Evolutionary conservation across 2,888 invertebrate genomes (phyloP).

Genomic region (Digitonthophagus gazella): DNA sequence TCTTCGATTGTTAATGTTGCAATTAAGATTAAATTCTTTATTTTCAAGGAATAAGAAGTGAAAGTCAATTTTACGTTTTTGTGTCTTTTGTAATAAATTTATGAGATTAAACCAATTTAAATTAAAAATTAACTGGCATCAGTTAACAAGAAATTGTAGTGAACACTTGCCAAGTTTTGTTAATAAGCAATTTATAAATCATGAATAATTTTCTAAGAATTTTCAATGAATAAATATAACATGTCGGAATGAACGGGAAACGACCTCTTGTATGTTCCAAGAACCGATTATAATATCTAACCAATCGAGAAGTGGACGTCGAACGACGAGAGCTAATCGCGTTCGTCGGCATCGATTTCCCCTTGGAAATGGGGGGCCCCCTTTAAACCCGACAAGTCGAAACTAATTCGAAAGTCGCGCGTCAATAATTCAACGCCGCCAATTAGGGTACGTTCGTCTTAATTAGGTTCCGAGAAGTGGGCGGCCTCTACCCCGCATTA

Average conservation of each 20-base stretch:
- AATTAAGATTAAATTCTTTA: background rate
- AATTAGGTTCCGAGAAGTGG: constrained; percentile 15
- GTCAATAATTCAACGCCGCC: constrained; percentile 14
- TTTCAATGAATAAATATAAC: background rate
- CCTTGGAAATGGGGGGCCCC: background rate
- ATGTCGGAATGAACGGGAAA: background rate
- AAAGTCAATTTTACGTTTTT: background rate
- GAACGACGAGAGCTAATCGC: background rate
- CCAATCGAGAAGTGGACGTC: background rate
- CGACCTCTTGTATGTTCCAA: background rate
- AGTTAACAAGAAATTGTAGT: too few relatives aligned
- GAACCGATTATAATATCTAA: background rate
- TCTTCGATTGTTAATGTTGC: background rate
- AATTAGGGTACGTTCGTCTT: constrained; percentile 16
- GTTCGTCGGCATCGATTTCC: background rate
- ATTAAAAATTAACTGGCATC: too few relatives aligned
- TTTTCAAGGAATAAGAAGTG: background rate
- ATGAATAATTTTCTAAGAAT: too few relatives aligned
- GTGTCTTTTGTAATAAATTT: background rate
- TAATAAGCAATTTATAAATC: too few relatives aligned
- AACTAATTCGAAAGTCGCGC: constrained; percentile 9
- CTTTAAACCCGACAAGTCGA: constrained; percentile 1
- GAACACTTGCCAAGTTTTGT: too few relatives aligned
- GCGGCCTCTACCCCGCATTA: constrained; percentile 12
- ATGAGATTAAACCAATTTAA: too few relatives aligned